A percentile compares a stretch with the other conserved stretches of the same genome.
Evolutionary conservation across 2,113 vertebrate species (phyloP).

Genomic region (Centropus bengalensis): DNA sequence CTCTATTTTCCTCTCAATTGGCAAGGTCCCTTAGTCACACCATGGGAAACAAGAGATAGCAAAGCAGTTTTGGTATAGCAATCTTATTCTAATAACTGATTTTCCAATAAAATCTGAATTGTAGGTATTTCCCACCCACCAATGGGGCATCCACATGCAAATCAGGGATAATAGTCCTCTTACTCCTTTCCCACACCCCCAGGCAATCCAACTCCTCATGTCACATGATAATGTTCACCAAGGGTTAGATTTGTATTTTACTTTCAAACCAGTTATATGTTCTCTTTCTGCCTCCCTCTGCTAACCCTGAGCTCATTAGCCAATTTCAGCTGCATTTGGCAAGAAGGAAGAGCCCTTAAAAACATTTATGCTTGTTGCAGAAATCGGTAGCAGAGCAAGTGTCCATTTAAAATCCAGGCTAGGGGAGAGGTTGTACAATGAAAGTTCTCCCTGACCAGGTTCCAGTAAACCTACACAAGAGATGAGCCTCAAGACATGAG

Average conservation of each 20-base stretch:
- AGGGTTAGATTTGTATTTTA: not conserved
- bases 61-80: not conserved
- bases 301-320: not conserved
- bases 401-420: not conserved
- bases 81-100: not conserved
- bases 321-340: not conserved
- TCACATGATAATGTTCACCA: not conserved
- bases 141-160: not conserved
- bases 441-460: not conserved
- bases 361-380: not conserved
- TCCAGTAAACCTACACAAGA: rapidly evolving
- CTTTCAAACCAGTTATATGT: not conserved
- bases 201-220: not conserved
- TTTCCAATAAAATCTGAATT: constrained; percentile 6
- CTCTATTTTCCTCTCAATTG: not conserved
- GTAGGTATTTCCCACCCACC: not conserved
- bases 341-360: not conserved
- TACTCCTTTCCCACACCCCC: not conserved
- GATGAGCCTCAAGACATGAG: not conserved
- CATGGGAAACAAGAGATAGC: not conserved
- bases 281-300: not conserved
- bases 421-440: not conserved
- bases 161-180: not conserved
- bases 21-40: not conserved
- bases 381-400: not conserved